These are phyloP conservation scores for Ciconia maguari DNA, from an alignment of 2,113 vertebrate species.

Conservation along the genomic window DNA sequence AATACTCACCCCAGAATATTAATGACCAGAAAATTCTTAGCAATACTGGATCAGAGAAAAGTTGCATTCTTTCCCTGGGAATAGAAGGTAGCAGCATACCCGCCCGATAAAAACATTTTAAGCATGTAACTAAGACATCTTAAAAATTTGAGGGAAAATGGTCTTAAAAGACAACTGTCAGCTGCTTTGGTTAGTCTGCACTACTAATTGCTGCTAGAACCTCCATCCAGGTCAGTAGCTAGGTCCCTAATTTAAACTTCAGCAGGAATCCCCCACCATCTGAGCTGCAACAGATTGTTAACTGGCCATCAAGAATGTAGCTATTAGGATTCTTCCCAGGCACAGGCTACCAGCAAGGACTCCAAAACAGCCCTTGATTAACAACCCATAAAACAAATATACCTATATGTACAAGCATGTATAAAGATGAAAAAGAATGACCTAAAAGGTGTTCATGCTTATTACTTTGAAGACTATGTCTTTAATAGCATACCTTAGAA, in stretches of 20 bases:
- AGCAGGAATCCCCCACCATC: background rate
- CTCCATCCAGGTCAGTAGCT: background rate
- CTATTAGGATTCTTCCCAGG: background rate
- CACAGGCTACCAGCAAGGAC: background rate
- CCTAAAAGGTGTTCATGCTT: background rate
- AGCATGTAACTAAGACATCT: background rate
- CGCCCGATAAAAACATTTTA: background rate
- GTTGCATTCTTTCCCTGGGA: background rate
- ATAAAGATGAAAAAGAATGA: background rate
- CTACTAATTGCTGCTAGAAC: background rate
- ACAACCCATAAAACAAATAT: background rate
- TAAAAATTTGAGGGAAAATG: background rate
- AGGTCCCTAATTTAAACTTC: background rate
- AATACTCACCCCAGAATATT: background rate
- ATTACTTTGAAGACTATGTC: background rate
- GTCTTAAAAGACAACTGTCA: background rate
- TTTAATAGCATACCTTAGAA: constrained; percentile 80
- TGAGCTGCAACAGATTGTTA: background rate
- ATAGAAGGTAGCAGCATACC: background rate
- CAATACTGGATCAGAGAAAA: background rate
- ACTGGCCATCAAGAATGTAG: background rate
- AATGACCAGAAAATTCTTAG: background rate
- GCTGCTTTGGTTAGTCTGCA: background rate
- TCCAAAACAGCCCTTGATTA: background rate
- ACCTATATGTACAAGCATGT: background rate